Evolutionary conservation across 2,797 vertebrate species (phyloP), one percentile per base, ranked within the genome.

Genomic region (Scleropages formosus): DNA sequence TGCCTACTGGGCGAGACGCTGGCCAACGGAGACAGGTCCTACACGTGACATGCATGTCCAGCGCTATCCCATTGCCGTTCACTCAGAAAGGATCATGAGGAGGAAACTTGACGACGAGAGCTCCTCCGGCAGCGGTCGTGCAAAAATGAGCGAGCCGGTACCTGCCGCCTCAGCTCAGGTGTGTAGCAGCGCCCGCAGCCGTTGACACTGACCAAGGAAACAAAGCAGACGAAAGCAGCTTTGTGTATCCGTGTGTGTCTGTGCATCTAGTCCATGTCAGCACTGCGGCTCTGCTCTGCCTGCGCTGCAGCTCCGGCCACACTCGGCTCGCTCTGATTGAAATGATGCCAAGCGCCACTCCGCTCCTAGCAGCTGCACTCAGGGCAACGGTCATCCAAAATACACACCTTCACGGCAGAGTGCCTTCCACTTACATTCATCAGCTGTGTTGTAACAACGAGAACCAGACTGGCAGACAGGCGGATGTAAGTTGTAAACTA

Each of bases 231-330:
- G 39, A 6, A 39, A 39, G 2, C 6, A 39, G 31, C 2, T 39
- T 6, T 39, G 31, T 39, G 31, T 6, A 31, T 39, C 31, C 39
- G 31, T 39, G 31, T 39, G 39, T 61, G 8, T 18, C 59, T 18
- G 15, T 61, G 12, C n/a, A n/a, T n/a, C n/a, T n/a, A n/a, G n/a
- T 27, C 26, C 31, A 24, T 27, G 68, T 47, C 51, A 71, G 56
- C 51, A n/a, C 51, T 71, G 68, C 68, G 68, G 68, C 51, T 71
- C 15, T 47, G 56, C n/a, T 13, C n/a, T n/a, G n/a, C n/a, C n/a
- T n/a, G 47, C 22, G 49, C 47, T 27, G 51, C 71, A 49, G 12
- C 53, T 2, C 31, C 31, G 31, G 31, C 31, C 31, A n/a, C 62
- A 11, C 66, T 66, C 46, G 66, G 24, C 51, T 39, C 2, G 2